Base-by-base conservation (phyloP, 2,888 invertebrate species). In the Biston betularia region DNA sequence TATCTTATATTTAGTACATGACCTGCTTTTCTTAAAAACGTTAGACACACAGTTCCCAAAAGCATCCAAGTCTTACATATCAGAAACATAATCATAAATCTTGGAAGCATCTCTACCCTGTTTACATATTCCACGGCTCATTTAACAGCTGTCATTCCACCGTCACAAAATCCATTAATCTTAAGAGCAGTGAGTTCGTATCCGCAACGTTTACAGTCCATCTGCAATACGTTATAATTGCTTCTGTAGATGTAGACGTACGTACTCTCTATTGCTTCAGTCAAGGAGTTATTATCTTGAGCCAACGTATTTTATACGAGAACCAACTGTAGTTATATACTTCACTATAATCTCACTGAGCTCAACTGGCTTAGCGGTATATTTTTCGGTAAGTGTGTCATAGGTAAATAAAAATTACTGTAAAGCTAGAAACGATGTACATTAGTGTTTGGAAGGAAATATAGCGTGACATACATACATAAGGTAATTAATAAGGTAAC, bases 211-310 rank as follows among this genome's bases (percentile, higher is more conserved):
- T 86, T 83, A 84, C 85, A 84, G 81, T 73, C 77, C 81, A 83
- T 87, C 84, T 82, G 81, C 79, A 79, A 78, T 71, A 79, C 75
- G 77, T 79, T 82, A 80, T 86, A 84, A 86, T 84, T 82, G 80
- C 78, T 81, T 76, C 68, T 45, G 24, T 48, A 40, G 48, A 12
- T 15, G 57, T 9, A 40, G 11, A 45, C 9, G 6, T 15, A 46
- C 9, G 15, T 12, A 45, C 10, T 6, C 35, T 53, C 14, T 35
- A n/a, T 48, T 48, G 48, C 11, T 10, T 11, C 0, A 15, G 52
- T 10, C 38, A 52, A 38, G 50, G 34, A n/a, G n/a, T n/a, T 34
- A 9, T 12, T 35, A 11, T 8, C 8, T 10, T 0, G 8, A 12
- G 24, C 6, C 45, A 45, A 45, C 6, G 45, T 45, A 45, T n/a